Conservation (phyloP, 2,888 invertebrate genomes). For the Byasa hedistus region DNA sequence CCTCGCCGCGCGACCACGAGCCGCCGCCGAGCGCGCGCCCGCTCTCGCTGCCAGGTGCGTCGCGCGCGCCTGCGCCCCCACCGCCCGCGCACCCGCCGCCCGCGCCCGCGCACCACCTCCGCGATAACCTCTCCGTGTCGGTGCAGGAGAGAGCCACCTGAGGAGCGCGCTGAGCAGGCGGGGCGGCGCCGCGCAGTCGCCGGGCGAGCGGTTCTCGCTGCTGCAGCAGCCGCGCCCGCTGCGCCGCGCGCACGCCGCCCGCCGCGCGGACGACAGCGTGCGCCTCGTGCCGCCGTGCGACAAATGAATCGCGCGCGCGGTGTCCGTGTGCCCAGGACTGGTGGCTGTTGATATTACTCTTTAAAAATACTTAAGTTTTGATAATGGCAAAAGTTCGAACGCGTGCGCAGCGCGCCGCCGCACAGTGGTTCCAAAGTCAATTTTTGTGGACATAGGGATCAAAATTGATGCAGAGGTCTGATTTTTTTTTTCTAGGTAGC, state of each 20-base stretch:
- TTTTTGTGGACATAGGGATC: no score
- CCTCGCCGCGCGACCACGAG: conserved; percentile 59
- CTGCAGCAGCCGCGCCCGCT: conserved; percentile 68
- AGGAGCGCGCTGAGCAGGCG: conserved; percentile 67
- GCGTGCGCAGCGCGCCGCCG: no score
- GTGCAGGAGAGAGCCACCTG: conserved; percentile 70
- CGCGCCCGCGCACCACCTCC: neutral
- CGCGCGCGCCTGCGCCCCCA: conserved; percentile 62
- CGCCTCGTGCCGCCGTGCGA: conserved; percentile 66
- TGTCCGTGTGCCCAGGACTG: neutral
- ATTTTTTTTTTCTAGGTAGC: no score
- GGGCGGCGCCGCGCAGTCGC: conserved; percentile 35
- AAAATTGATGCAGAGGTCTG: no score
- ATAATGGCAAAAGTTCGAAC: no score
- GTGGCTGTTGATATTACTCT: no score
- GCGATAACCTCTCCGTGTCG: neutral
- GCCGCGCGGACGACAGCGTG: conserved; percentile 62
- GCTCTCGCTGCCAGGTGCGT: conserved; percentile 70
- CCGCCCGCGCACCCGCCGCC: conserved; percentile 48
- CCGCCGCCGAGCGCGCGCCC: conserved; percentile 62
- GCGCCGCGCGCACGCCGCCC: conserved; percentile 51
- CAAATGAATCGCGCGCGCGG: conserved; percentile 45
- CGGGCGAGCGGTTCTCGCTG: conserved; percentile 66
- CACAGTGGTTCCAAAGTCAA: no score
- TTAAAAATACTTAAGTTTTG: no score